Evolutionary conservation across 2,113 vertebrate genomes (phyloP), one percentile per base, ranked within the genome.

Genomic region (Oryzias curvinotus): DNA sequence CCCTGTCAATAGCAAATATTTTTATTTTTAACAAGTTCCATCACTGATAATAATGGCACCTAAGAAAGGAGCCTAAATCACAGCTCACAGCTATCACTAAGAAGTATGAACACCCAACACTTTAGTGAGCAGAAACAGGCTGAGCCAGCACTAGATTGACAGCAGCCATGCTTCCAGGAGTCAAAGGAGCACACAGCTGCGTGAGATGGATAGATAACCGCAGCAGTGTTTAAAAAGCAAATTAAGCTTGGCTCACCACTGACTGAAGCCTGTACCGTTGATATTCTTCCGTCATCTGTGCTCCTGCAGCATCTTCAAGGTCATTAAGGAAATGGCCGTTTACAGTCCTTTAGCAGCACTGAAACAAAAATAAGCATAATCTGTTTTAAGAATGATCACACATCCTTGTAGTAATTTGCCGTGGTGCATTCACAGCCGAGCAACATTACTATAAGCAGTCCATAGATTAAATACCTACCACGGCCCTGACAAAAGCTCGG

Each of bases 161-260:
- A 71, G 30, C 30, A 17, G 14, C 53, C n/a, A 30, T 12, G 30
- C n/a, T 1, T 41, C 16, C 30, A 14, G 41, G 41, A n/a, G 4
- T 3, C 19, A 59, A 21, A 43, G 60, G 7, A 7, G 36, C 25
- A 25, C 21, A 36, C 43, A 49, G 17, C 50, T 36, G 7, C 44
- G 18, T 0, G 30, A 47, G 46, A 25, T 7, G n/a, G 47, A 48
- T 8, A 48, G 12, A 48, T 7, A 45, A 44, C 42, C 8, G 8
- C 14, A 41, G 8, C 14, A 23, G 1, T 13, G 36, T 45, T 52
- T 52, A 28, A 51, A n/a, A 25, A 30, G 23, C 16, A 43, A 53
- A 15, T 0, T 3, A 16, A 41, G 43, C 43, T 5, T 25, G 10
- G 62, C 71, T 79, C 67, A 51, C 57, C 21, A 6, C 36, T 46